Evolutionary conservation across 2,797 vertebrate species (phyloP).

Genomic region (Alauda arvensis): DNA sequence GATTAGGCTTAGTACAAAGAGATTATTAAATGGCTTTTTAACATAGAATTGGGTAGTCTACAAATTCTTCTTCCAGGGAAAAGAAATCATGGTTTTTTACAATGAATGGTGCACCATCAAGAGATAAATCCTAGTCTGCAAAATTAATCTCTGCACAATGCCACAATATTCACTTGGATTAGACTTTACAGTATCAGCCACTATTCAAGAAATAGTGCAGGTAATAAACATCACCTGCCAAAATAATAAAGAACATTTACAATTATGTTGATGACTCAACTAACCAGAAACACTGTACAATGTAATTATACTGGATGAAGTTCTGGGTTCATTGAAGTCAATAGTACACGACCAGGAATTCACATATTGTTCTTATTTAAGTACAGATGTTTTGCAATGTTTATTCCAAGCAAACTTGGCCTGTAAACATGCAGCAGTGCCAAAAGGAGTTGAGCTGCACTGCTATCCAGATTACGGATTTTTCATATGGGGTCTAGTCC

Average conservation of each 20-base stretch:
- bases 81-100: not conserved
- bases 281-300: not conserved
- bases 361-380: conserved; percentile 61
- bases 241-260: not conserved
- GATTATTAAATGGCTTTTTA: not conserved
- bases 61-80: not conserved
- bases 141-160: not conserved
- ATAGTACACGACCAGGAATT: conserved; percentile 1
- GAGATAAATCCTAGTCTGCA: not conserved
- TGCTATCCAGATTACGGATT: not conserved
- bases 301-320: not conserved
- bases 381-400: conserved; percentile 35
- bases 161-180: not conserved
- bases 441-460: conserved; percentile 1
- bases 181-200: not conserved
- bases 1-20: not conserved
- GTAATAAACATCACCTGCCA: not conserved
- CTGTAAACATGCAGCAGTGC: conserved; percentile 22
- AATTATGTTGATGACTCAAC: not conserved
- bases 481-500: not conserved
- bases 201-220: not conserved
- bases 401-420: conserved; percentile 44
- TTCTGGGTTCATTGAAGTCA: not conserved
- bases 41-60: not conserved
- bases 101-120: not conserved